Evolutionary conservation across 2,797 vertebrate genomes (phyloP), one percentile per base, ranked within the genome.

Genomic region (Lutjanus campechanus): DNA sequence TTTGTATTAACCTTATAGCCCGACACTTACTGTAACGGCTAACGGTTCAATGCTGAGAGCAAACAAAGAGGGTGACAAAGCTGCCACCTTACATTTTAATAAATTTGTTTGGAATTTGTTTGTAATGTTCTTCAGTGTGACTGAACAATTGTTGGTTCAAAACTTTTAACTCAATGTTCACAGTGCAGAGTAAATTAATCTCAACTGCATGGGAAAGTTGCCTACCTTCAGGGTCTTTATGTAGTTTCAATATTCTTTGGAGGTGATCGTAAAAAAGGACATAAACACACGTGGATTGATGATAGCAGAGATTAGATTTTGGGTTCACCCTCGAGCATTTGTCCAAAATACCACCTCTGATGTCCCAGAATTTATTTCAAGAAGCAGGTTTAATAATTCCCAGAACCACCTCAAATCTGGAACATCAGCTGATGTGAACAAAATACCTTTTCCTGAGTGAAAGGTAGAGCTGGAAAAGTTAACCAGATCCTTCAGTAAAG

Each of bases 361-460:
- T 72, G 50, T 75, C 69, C 75, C 43, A 67, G 62, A 79, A 80
- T 50, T 41, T 67, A 76, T 74, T 81, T 59, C 53, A 54, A 51
- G 72, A 66, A 68, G 41, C 17, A 17, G 70, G 22, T 65, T 84
- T 47, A 54, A 16, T 41, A 64, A 62, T 69, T 69, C 66, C 58
- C 53, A 17, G 49, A 71, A 69, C 53, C 46, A 15, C 41, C 7
- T 62, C 8, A 53, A 47, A 79, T 73, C 29, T 79, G 73, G 76
- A 64, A 54, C 70, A 49, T 29, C 22, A 25, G 9, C 36, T 15
- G 53, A 55, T 67, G 41, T 61, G 44, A 74, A 72, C 5, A 47
- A 47, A 15, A 47, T 13, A 73, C 19, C n/a, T 55, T 72, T 36
- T 59, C 65, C 58, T 67, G 25, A 10, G 46, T 17, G 11, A 36